These are phyloP conservation scores for Crypturellus tataupa DNA, from an alignment of 2,797 vertebrate genomes.

Conservation along the genomic window DNA sequence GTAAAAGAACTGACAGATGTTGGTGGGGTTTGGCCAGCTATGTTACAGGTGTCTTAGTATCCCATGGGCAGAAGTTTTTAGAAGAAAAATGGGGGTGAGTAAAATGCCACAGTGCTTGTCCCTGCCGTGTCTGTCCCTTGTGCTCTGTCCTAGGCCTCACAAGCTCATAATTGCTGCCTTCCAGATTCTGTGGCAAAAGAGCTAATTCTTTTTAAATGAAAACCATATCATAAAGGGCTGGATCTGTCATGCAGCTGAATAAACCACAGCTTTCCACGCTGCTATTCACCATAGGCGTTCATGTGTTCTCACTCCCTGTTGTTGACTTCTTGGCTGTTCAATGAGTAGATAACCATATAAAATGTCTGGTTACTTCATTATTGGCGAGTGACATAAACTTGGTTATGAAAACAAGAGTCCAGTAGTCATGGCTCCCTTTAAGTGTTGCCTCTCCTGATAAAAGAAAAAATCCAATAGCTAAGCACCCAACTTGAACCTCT, in stretches of 20 bases:
- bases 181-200: slow-evolving; percentile 52
- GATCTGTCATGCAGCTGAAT: slow-evolving; percentile 48
- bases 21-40: not conserved
- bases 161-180: slow-evolving; percentile 28
- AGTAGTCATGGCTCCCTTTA: slow-evolving; percentile 39
- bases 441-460: not conserved
- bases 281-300: not conserved
- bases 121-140: not conserved
- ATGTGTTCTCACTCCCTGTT: slow-evolving; percentile 40
- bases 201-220: slow-evolving; percentile 71
- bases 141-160: slow-evolving; percentile 5
- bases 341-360: slow-evolving; percentile 47
- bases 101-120: not conserved
- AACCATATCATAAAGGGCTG: slow-evolving; percentile 69
- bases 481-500: not conserved
- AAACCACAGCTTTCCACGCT: slow-evolving; percentile 41
- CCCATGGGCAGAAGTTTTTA: not conserved
- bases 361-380: slow-evolving; percentile 55
- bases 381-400: slow-evolving; percentile 27
- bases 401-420: slow-evolving; percentile 44
- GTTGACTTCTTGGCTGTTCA: slow-evolving; percentile 45
- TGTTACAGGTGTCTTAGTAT: not conserved
- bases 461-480: not conserved
- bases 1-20: not conserved
- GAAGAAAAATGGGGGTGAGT: fast-evolving